Base-by-base conservation (phyloP, 2,113 vertebrate species). In the Psammodynastes pulverulentus region DNA sequence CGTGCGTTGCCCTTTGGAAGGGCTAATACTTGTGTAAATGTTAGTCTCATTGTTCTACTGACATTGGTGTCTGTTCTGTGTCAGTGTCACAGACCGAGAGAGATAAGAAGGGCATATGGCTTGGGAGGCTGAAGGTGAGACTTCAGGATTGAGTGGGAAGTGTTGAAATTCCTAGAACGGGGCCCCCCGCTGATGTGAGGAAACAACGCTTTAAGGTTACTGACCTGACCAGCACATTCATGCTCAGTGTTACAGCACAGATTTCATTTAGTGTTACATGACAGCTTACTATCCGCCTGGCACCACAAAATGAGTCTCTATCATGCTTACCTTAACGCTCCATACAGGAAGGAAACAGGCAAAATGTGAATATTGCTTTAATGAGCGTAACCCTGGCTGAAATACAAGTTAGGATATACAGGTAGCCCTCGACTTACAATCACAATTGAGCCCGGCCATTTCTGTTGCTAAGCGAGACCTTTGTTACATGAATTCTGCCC, bases 151-250 rank as follows among this genome's bases (percentile, higher is more conserved):
- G 86, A 79, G 90, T 89, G 48, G 92, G 90, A 91, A 79, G 93
- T 89, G 91, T 91, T 93, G 93, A 89, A 62, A 92, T 88, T 49
- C 56, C 21, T 19, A 49, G 67, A 43, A 52, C 49, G 43, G 53
- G 87, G 45, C 26, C 91, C 26, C 91, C 92, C 86, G 92, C 67
- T 52, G 84, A 79, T 4, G 17, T 43, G 58, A 90, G 24, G 52
- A 89, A 91, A 62, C 88, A 43, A 84, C 17, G 3, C 79, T 88
- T 89, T 39, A 5, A 92, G 49, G 91, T 90, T 24, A n/a, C 26
- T 56, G 43, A 46, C 24, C 46, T n/a, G 13, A 29, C 86, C 52
- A 12, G 1, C 92, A 72, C 4, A 6, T 58, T 39, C 34, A 53
- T 90, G 87, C 43, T 21, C 39, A 89, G 34, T 26, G 51, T 54